Evolutionary conservation across 1,140 invertebrate species (phyloP), one percentile per base, ranked within the genome.

Genomic region (Diachasmimorpha longicaudata): DNA sequence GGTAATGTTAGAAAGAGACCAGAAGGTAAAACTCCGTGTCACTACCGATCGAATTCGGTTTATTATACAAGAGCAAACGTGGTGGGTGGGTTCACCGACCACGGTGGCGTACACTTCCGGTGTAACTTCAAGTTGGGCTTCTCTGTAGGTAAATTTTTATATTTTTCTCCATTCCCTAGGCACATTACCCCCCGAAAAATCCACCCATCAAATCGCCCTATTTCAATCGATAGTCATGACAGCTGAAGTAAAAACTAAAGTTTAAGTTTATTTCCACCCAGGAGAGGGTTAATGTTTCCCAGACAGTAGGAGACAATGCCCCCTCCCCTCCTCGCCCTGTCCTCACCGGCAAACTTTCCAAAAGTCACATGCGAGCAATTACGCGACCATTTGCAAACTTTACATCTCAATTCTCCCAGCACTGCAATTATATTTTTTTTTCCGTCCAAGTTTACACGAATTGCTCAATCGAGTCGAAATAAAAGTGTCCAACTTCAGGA

Each of bases 21-120:
- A 63, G 31, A 44, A 36, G 44, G 69, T 48, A 79, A 79, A 78
- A 77, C 74, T 81, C 78, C 76, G 77, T 78, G 80, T 79, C 71
- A 77, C 55, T 79, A 78, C 79, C 84, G 87, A 89, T 89, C 87
- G 87, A 88, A 89, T 87, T 85, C 80, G 80, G 87, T 88, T 85
- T 87, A 89, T 89, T 88, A 87, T 88, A 87, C 86, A 88, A 83
- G 82, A 87, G 85, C 76, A 75, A 84, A 83, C 70, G 79, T 79
- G 69, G 72, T 78, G 80, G 83, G 80, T 83, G 81, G 87, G 87
- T 63, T 89, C 86, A 88, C 84, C 86, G 87, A 88, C 87, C 87
- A 87, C 81, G 76, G 55, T 31, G 63, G 44, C 44, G 44, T 58
- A 63, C 19, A 63, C 42, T 58, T 52, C 23, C 68, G 58, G 70